Percentiles rank a stretch among this genome's conserved stretches.
Evolutionary conservation across 2,888 invertebrate genomes (phyloP).

Genomic region (Tenthredo livida): DNA sequence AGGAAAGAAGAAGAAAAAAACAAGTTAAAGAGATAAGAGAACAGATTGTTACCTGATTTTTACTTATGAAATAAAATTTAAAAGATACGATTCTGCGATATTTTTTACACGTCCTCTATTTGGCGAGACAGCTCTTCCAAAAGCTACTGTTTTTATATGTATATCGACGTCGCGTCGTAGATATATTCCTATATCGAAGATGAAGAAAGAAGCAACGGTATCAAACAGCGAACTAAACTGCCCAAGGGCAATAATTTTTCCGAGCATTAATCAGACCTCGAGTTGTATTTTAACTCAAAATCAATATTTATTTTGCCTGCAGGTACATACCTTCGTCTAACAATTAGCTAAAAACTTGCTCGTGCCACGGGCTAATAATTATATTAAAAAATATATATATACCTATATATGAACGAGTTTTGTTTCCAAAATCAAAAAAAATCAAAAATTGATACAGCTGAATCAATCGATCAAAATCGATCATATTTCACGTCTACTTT

Average conservation of each 20-base stretch:
- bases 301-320: constrained; percentile 60
- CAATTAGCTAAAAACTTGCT: not conserved
- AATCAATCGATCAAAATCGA: not conserved
- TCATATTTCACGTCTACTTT: not conserved
- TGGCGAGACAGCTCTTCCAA: too few species aligned
- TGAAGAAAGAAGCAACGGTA: too few species aligned
- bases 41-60: too few species aligned
- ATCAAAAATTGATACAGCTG: not conserved
- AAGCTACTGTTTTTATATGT: too few species aligned
- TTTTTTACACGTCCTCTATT: too few species aligned
- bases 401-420: not conserved
- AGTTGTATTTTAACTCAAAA: constrained; percentile 65
- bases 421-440: not conserved
- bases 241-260: constrained; percentile 51
- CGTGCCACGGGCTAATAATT: not conserved
- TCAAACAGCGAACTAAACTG: constrained; percentile 4
- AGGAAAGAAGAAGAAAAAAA: too few species aligned
- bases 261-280: constrained; percentile 31
- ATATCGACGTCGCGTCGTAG: too few species aligned
- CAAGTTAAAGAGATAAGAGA: too few species aligned
- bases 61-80: too few species aligned
- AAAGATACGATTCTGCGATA: too few species aligned
- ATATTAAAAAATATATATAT: not conserved
- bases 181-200: too few species aligned
- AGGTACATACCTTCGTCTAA: not conserved